Conservation (phyloP, 2,888 invertebrate genomes). For the Osmoderma eremita region DNA sequence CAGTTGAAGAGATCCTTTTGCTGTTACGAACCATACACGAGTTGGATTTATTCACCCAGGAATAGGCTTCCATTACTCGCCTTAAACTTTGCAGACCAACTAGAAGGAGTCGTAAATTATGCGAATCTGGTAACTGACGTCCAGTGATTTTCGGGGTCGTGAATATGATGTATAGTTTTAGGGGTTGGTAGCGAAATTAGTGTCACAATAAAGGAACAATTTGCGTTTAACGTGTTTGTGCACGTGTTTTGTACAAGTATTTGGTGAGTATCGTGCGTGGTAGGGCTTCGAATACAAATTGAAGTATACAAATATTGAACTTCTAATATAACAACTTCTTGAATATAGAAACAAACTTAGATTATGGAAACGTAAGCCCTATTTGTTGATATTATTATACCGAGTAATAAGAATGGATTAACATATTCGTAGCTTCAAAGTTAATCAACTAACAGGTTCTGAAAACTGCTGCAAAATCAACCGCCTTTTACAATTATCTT, state of each 20-base stretch:
- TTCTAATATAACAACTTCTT: too few species aligned
- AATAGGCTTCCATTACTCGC: constrained; percentile 39
- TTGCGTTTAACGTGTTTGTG: constrained; percentile 53
- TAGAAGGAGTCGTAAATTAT: constrained; percentile 40
- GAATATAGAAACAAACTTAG: too few species aligned
- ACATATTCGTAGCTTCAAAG: too few species aligned
- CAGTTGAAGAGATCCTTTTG: constrained; percentile 9
- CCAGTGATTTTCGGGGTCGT: constrained; percentile 42
- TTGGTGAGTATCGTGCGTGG: too few species aligned
- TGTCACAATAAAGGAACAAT: constrained; percentile 56
- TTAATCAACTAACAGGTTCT: too few species aligned
- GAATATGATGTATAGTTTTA: constrained; percentile 54
- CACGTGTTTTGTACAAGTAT: constrained; percentile 50
- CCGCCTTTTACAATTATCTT: too few species aligned
- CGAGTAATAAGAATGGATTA: too few species aligned
- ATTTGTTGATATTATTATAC: too few species aligned
- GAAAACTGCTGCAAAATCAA: too few species aligned
- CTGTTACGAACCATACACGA: not conserved
- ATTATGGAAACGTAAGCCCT: too few species aligned
- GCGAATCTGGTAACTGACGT: constrained; percentile 33
- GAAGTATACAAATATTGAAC: too few species aligned
- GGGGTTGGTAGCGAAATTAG: constrained; percentile 54
- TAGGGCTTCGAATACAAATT: too few species aligned
- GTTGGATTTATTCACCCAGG: constrained; percentile 17
- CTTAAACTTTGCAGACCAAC: constrained; percentile 37